Evolutionary conservation across 2,113 vertebrate genomes (phyloP), one percentile per base, ranked within the genome.

Genomic region (Amblyornis subalaris): DNA sequence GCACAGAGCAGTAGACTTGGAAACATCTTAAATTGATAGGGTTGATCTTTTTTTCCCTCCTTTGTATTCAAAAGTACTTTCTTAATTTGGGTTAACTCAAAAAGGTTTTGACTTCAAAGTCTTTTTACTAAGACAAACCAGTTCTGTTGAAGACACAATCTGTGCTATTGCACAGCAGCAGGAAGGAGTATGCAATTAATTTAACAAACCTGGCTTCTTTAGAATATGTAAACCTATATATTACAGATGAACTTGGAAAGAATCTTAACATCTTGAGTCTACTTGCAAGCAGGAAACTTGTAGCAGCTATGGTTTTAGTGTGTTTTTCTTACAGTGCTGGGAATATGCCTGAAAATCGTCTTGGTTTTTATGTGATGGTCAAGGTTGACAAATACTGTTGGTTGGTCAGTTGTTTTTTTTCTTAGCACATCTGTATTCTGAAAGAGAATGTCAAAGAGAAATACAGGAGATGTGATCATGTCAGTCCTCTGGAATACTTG

Each of bases 341-440:
- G 10, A 79, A 82, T 51, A 35, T 0, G 0, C 53, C 14, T 69
- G 29, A 88, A 81, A 72, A 60, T 28, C 7, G 47, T 85, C 40
- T 36, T 61, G 8, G 3, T 12, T 50, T 71, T 74, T 31, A 50
- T 87, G 40, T 53, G 8, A 79, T 64, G 26, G 22, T 19, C 57
- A 40, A 85, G 31, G 18, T 12, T 75, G 15, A 35, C 50, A 75
- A 10, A 70, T 60, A 23, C 5, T 36, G 9, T 17, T 38, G 8
- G 36, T 38, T 38, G 36, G 36, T 38, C 10, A 10, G 8, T 38
- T 38, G 20, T 1, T 9, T 28, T 26, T 36, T 22, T 53, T 62
- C 77, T 69, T 96, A 98, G 98, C 98, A 98, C 67, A 98, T 98
- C 96, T 99, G 98, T 86, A 97, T 98, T 94, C 98, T 99, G 97